Percentiles rank a stretch among this genome's conserved stretches.
phyloP scores from a whole-genome alignment of 2,888 invertebrate genomes.

The Lobophora halterata region DNA sequence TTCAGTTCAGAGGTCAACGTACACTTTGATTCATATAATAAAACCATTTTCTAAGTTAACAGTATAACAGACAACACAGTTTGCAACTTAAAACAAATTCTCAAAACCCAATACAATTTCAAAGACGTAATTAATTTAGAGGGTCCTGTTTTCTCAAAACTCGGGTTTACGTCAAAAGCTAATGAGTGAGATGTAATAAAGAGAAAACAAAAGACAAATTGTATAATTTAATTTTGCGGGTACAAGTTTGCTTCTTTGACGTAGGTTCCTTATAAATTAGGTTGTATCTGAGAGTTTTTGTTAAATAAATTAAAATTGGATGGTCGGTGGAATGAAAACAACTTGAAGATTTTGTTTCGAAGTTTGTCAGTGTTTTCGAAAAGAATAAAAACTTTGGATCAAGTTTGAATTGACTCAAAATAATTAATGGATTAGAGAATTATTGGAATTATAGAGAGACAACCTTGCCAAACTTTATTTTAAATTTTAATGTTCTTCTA shows the following conservation, averaged over 20 bases:
- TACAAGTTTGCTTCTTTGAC: conserved; percentile 17
- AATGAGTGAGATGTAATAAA: conserved; percentile 44
- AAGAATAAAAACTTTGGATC: background rate
- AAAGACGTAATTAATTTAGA: conserved; percentile 23
- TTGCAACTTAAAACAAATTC: no score
- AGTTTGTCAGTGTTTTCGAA: conserved; percentile 5
- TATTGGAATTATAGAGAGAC: no score
- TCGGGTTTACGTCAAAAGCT: conserved; percentile 34
- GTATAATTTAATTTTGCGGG: conserved; percentile 30
- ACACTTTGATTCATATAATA: no score
- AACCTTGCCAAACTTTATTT: no score
- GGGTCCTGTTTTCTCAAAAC: conserved; percentile 11
- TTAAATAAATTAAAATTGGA: conserved; percentile 10
- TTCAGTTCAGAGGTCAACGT: no score
- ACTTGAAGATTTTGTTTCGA: background rate
- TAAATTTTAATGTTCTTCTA: no score
- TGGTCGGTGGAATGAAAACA: background rate
- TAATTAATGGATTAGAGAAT: no score
- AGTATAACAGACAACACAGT: no score
- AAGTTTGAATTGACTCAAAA: no score
- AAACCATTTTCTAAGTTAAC: no score
- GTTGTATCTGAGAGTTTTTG: conserved; percentile 20
- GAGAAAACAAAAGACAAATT: conserved; percentile 38
- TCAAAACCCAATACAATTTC: conserved; percentile 2
- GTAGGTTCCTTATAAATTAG: no score